Evolutionary conservation across 2,888 invertebrate species (phyloP).

Genomic region (Tinea semifulvella): DNA sequence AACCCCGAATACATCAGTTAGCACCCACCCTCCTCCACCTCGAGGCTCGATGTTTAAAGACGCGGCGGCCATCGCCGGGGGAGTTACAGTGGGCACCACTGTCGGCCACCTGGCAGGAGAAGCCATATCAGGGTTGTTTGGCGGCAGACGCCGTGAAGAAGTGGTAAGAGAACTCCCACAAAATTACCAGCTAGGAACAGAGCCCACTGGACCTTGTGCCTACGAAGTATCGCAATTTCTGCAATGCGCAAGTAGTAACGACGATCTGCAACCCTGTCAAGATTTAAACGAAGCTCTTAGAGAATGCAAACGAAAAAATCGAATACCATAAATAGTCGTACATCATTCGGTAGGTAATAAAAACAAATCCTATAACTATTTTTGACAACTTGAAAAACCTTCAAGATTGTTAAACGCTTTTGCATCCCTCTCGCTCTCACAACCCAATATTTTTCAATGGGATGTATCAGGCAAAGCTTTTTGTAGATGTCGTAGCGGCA

Average conservation of each 20-base stretch:
- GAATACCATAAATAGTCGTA: conserved; percentile 33
- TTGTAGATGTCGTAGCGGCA: too few relatives aligned
- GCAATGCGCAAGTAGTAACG: conserved; percentile 86
- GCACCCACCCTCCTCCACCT: conserved; percentile 57
- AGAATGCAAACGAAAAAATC: conserved; percentile 86
- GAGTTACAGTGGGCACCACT: conserved; percentile 96
- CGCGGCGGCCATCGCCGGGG: conserved; percentile 98
- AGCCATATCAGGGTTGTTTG: conserved; percentile 72
- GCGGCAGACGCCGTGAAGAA: conserved; percentile 36
- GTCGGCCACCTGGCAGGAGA: conserved; percentile 92
- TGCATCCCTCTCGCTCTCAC: too few relatives aligned
- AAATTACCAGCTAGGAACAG: conserved; percentile 39
- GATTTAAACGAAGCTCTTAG: conserved; percentile 95
- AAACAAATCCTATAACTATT: too few relatives aligned
- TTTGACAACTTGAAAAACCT: too few relatives aligned
- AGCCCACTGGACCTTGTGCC: conserved; percentile 82
- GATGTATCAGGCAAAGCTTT: too few relatives aligned
- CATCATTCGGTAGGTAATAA: too few relatives aligned
- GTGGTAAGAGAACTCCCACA: conserved; percentile 39
- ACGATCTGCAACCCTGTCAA: conserved; percentile 88
- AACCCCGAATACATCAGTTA: conserved; percentile 35
- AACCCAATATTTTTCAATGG: too few relatives aligned
- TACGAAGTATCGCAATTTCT: conserved; percentile 95
- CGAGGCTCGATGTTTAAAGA: conserved; percentile 90
- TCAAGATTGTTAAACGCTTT: too few relatives aligned